These are phyloP conservation scores for Pitangus sulphuratus DNA, from an alignment of 2,797 vertebrate genomes.

Conservation along the genomic window DNA sequence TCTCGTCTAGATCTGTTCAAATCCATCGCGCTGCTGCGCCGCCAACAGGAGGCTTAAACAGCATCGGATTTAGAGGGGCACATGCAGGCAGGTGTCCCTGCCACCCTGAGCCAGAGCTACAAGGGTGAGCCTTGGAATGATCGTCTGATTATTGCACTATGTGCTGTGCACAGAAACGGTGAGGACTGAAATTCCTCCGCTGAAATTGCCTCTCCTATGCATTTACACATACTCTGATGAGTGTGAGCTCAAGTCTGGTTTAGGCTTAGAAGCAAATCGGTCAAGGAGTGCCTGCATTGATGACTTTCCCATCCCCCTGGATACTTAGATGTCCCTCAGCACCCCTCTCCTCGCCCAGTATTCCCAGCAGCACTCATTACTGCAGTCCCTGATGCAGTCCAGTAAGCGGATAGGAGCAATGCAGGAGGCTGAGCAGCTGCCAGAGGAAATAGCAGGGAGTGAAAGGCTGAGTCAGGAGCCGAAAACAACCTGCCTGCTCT, in stretches of 20 bases:
- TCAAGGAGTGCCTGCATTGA: not conserved
- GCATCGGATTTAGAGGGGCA: not conserved
- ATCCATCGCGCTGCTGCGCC: not conserved
- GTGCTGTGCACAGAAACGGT: not conserved
- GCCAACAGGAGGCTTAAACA: not conserved
- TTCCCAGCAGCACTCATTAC: not conserved
- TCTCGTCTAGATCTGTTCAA: not conserved
- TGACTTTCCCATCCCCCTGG: not conserved
- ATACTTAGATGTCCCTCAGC: not conserved
- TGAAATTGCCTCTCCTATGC: not conserved
- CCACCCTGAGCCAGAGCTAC: not conserved
- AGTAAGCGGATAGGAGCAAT: rapidly evolving
- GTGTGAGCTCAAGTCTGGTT: rapidly evolving
- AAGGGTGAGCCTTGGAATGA: rapidly evolving
- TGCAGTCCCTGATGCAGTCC: not conserved
- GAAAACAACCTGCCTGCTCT: not conserved
- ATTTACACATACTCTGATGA: not conserved
- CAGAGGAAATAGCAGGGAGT: not conserved
- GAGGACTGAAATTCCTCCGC: not conserved
- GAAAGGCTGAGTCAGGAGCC: not conserved
- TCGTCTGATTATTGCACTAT: not conserved
- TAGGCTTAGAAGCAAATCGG: not conserved
- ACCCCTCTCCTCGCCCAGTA: not conserved
- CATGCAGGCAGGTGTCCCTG: not conserved
- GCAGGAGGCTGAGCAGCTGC: not conserved